Percentiles rank a stretch among this genome's conserved stretches.
Conservation (phyloP, 2,113 vertebrate genomes). For the Uria lomvia region DNA sequence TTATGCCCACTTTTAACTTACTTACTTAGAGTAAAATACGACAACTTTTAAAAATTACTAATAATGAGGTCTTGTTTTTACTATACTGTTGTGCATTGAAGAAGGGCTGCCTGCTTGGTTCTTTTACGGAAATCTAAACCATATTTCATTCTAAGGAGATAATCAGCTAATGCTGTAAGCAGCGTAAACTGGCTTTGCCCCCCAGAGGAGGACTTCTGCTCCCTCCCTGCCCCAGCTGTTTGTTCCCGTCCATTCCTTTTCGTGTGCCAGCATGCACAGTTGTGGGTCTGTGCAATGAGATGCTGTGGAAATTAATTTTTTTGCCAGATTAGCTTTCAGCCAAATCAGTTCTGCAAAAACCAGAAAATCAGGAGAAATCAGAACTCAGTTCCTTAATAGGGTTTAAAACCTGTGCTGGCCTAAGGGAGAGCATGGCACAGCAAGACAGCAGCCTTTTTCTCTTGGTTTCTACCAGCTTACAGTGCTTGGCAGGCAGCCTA, state of each 20-base stretch:
- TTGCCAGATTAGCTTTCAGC: conserved; percentile 47
- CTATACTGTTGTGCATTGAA: not conserved
- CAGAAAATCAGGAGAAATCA: conserved; percentile 40
- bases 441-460: not conserved
- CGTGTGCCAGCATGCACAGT: not conserved
- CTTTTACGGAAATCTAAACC: not conserved
- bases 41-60: not conserved
- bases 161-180: not conserved
- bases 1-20: not conserved
- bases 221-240: conserved; percentile 38
- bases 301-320: conserved; percentile 43
- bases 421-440: not conserved
- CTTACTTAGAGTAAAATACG: not conserved
- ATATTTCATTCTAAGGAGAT: not conserved
- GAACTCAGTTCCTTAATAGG: not conserved
- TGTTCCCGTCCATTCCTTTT: conserved; percentile 3
- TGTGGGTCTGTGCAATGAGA: conserved; percentile 6
- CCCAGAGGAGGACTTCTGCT: conserved; percentile 21
- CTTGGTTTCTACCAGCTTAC: not conserved
- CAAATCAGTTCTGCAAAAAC: conserved; percentile 32
- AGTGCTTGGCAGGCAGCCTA: not conserved
- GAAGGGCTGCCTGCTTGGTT: not conserved
- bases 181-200: not conserved
- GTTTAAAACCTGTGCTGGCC: not conserved
- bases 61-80: not conserved